Evolutionary conservation across 2,113 vertebrate genomes (phyloP).

Genomic region (Poecilia latipinna): DNA sequence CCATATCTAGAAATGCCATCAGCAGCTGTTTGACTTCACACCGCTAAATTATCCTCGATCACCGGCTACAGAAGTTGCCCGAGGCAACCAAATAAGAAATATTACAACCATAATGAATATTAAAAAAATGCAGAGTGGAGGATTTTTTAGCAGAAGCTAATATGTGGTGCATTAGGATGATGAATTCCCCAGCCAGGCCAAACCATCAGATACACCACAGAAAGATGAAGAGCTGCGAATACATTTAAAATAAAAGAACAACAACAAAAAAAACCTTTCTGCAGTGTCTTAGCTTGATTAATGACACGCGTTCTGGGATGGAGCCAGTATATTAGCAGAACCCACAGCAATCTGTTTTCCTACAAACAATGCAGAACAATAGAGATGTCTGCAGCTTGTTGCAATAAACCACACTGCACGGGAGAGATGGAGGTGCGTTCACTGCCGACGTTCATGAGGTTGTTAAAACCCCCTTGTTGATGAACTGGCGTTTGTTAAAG

Average conservation of each 20-base stretch:
- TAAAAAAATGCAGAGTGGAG: constrained; percentile 59
- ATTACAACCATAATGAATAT: constrained; percentile 68
- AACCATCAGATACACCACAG: constrained; percentile 56
- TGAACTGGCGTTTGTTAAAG: constrained; percentile 21
- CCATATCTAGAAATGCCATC: constrained; percentile 46
- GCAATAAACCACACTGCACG: background rate
- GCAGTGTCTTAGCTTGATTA: constrained; percentile 28
- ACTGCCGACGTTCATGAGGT: constrained; percentile 6
- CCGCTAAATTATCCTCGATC: constrained; percentile 58
- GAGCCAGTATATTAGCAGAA: constrained; percentile 14
- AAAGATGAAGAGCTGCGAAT: constrained; percentile 38
- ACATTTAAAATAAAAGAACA: constrained; percentile 12
- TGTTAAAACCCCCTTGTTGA: constrained; percentile 13
- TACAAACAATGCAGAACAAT: background rate
- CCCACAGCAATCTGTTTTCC: constrained; percentile 4
- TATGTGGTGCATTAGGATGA: constrained; percentile 66
- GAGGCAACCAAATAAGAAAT: constrained; percentile 47
- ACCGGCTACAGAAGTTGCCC: constrained; percentile 45
- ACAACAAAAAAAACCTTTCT: constrained; percentile 14
- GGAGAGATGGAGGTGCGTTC: background rate
- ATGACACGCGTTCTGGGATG: constrained; percentile 18
- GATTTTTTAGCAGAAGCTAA: constrained; percentile 70
- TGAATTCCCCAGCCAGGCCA: constrained; percentile 56
- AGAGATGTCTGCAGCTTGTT: background rate
- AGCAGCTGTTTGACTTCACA: constrained; percentile 45